A percentile compares a stretch with the other conserved stretches of the same genome.
These are phyloP conservation scores for Drosophila longiperda DNA, from an alignment of 2,888 invertebrate species.

Conservation along the genomic window DNA sequence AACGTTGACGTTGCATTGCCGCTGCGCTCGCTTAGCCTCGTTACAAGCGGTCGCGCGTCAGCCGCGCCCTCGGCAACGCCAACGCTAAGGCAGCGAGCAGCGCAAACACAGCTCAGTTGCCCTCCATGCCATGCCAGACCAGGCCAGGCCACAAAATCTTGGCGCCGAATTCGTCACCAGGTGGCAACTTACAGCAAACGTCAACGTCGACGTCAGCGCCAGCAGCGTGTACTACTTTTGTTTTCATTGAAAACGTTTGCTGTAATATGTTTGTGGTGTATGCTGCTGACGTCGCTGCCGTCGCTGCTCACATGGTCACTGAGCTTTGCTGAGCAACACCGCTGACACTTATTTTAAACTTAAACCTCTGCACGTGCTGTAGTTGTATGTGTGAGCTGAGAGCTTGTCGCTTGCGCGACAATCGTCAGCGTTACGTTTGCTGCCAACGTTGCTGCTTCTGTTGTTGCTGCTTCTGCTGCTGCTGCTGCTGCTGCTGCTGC, in stretches of 20 bases:
- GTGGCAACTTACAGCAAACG: conserved; percentile 59
- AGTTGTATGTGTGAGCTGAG: conserved; percentile 25
- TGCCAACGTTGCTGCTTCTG: conserved; percentile 17
- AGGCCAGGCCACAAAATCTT: conserved; percentile 60
- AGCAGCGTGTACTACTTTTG: conserved; percentile 77
- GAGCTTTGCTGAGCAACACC: conserved; percentile 66
- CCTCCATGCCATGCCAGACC: conserved; percentile 59
- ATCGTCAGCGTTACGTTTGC: conserved; percentile 40
- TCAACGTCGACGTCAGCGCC: conserved; percentile 19
- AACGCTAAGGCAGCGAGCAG: conserved; percentile 41
- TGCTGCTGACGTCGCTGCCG: conserved; percentile 34
- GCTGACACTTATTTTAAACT: conserved; percentile 66
- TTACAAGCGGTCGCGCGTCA: conserved; percentile 67
- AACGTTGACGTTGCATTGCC: conserved; percentile 45
- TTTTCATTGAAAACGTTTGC: conserved; percentile 80
- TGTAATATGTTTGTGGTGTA: conserved; percentile 75
- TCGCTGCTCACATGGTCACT: conserved; percentile 78
- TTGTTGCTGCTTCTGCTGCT: not conserved
- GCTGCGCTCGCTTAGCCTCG: conserved; percentile 69
- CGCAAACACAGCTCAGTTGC: conserved; percentile 53
- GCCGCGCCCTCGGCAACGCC: conserved; percentile 76
- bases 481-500: not conserved
- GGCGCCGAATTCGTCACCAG: conserved; percentile 71
- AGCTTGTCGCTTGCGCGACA: conserved; percentile 43
- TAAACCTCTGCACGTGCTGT: conserved; percentile 26